A percentile compares a stretch with the other conserved stretches of the same genome.
Evolutionary conservation across 2,888 invertebrate genomes (phyloP).

Genomic region (Amaurobius ferox): DNA sequence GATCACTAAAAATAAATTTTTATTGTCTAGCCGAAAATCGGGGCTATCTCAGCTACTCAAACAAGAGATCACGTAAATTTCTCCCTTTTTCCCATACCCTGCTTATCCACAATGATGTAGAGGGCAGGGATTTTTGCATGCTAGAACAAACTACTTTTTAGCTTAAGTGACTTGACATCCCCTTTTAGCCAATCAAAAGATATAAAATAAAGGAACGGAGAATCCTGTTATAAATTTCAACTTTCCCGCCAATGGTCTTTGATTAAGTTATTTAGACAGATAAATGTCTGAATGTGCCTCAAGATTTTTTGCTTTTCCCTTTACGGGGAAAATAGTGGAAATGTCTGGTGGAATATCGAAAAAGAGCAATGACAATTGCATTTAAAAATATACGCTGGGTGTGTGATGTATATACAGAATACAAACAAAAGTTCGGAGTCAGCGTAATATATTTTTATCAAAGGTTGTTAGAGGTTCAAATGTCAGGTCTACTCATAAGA

Average conservation of each 20-base stretch:
- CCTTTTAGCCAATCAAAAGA: slow-evolving; percentile 35
- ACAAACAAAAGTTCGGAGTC: no score
- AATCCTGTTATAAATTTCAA: slow-evolving; percentile 69
- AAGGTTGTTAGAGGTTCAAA: no score
- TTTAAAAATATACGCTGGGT: no score
- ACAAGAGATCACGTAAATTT: slow-evolving; percentile 69
- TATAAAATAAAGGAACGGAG: slow-evolving; percentile 33
- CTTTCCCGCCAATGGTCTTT: slow-evolving; percentile 31
- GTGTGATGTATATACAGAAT: no score
- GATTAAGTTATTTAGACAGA: slow-evolving; percentile 68
- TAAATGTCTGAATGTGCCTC: slow-evolving; percentile 42
- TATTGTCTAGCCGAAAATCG: slow-evolving; percentile 20
- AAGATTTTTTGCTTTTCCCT: background rate
- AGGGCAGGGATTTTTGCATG: slow-evolving; percentile 55
- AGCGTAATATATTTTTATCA: no score
- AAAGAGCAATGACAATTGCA: no score
- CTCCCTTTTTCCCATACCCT: slow-evolving; percentile 14
- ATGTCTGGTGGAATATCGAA: background rate
- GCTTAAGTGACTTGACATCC: slow-evolving; percentile 67
- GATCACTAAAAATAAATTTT: background rate
- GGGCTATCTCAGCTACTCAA: slow-evolving; percentile 66
- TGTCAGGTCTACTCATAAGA: no score
- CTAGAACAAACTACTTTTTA: slow-evolving; percentile 55
- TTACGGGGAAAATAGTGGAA: background rate
- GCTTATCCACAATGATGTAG: slow-evolving; percentile 61